Evolutionary conservation across 2,888 invertebrate genomes (phyloP), one percentile per base, ranked within the genome.

Genomic region (Aphidius colemani): DNA sequence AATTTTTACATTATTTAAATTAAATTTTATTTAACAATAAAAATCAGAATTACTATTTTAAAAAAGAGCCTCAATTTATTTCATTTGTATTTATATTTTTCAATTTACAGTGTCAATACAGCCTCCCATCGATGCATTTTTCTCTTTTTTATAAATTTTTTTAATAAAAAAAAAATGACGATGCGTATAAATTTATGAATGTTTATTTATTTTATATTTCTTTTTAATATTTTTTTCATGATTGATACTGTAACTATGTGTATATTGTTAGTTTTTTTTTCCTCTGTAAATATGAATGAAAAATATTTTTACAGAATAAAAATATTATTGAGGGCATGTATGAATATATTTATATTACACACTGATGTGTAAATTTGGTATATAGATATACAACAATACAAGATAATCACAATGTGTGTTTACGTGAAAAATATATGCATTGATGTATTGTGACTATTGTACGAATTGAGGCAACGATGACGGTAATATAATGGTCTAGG

Each of bases 401-500:
- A 30, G 30, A 30, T 30, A 30, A 30, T 30, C 30, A 30, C 30
- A 30, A 30, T 30, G 30, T 30, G 30, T 30, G 30, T 30, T 30
- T 30, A 30, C 30, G 30, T 30, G 30, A 30, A 30, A 30, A 8
- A 48, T 48, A 48, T 51, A 51, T 51, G 13, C 18, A 53, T 30
- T 48, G 55, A 55, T 53, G 55, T 49, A 46, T 55, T 60, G 51
- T 43, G 61, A 46, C 55, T 40, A 61, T 61, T 61, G 61, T 46
- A 59, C 18, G 44, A 63, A 65, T 58, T 62, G 63, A 57, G 64
- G 67, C 67, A 67, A 46, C 64, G 69, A 68, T 69, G 70, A 68
- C 64, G 49, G 61, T 58, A 59, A 69, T 65, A 65, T 62, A 67
- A 67, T 63, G 51, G 59, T 53, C 60, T 49, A 13, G 59, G 45